Percentiles rank a stretch among this genome's conserved stretches.
These are phyloP conservation scores for Selenia dentaria DNA, from an alignment of 2,888 invertebrate genomes.

Conservation along the genomic window DNA sequence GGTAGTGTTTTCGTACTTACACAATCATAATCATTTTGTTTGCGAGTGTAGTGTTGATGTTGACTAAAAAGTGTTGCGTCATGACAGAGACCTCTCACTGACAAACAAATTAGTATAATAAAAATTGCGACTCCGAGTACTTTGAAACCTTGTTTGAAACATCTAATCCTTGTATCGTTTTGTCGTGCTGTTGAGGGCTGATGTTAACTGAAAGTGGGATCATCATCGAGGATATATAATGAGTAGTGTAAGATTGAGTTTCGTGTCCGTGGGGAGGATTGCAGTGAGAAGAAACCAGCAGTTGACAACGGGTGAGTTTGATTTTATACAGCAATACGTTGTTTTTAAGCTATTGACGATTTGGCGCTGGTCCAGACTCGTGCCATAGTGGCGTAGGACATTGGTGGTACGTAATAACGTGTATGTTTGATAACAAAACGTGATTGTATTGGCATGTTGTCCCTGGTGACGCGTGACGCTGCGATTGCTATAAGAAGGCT, in stretches of 20 bases:
- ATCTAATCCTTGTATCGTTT: constrained; percentile 55
- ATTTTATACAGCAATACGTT: constrained; percentile 42
- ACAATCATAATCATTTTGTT: constrained; percentile 58
- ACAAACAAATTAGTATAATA: constrained; percentile 80
- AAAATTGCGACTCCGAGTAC: constrained; percentile 69
- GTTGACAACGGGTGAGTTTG: constrained; percentile 71
- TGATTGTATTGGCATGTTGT: constrained; percentile 45
- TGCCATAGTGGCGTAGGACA: constrained; percentile 45
- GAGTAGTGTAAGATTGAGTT: constrained; percentile 80
- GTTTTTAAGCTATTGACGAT: constrained; percentile 61
- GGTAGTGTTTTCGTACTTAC: constrained; percentile 74
- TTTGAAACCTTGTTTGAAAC: constrained; percentile 56
- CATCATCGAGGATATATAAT: constrained; percentile 60
- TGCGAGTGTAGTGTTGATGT: constrained; percentile 71
- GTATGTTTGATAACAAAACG: constrained; percentile 74
- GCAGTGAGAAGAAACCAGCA: constrained; percentile 77
- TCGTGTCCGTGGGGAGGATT: constrained; percentile 76
- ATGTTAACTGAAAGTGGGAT: constrained; percentile 71
- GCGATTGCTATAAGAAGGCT: constrained; percentile 12
- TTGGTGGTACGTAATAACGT: constrained; percentile 38
- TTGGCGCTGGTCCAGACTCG: constrained; percentile 68
- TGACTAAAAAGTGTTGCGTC: constrained; percentile 83
- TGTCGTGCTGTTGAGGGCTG: constrained; percentile 60
- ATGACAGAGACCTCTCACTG: constrained; percentile 83
- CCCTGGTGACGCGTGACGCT: constrained; percentile 34